A percentile compares a stretch with the other conserved stretches of the same genome.
phyloP scores from a whole-genome alignment of 1,140 invertebrate species.

The Solenopsis fugax region DNA sequence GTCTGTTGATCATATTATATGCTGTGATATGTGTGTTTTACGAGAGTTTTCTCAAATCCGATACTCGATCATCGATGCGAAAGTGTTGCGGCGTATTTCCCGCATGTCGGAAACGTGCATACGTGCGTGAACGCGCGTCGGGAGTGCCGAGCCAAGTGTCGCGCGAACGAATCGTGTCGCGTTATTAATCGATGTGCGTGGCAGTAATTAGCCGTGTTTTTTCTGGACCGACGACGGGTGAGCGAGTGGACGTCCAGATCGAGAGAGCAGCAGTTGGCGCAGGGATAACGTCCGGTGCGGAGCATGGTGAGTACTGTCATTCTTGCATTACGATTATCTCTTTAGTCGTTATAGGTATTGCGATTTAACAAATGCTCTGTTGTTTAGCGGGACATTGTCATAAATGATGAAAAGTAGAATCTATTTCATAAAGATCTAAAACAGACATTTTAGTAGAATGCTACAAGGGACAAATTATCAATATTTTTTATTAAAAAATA shows the following conservation, averaged over 20 bases:
- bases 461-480: too few species aligned
- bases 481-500: too few species aligned
- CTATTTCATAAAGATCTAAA: not conserved
- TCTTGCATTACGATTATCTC: conserved; percentile 20
- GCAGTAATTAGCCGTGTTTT: conserved; percentile 35
- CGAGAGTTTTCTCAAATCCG: not conserved
- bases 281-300: not conserved
- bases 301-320: conserved; percentile 34
- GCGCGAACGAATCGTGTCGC: not conserved
- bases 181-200: conserved; percentile 40
- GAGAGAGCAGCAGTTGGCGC: conserved; percentile 20
- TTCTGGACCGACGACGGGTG: conserved; percentile 1
- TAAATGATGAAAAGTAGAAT: not conserved
- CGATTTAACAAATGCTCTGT: not conserved
- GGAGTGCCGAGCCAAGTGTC: conserved; percentile 39
- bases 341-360: not conserved
- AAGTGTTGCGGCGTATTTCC: conserved; percentile 1
- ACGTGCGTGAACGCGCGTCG: conserved; percentile 3
- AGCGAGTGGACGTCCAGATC: not conserved
- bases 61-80: not conserved
- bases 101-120: not conserved
- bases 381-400: not conserved
- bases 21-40: not conserved
- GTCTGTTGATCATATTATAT: not conserved
- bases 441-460: not conserved